phyloP scores from a whole-genome alignment of 2,113 vertebrate species.

The Ceyx cyanopectus region DNA sequence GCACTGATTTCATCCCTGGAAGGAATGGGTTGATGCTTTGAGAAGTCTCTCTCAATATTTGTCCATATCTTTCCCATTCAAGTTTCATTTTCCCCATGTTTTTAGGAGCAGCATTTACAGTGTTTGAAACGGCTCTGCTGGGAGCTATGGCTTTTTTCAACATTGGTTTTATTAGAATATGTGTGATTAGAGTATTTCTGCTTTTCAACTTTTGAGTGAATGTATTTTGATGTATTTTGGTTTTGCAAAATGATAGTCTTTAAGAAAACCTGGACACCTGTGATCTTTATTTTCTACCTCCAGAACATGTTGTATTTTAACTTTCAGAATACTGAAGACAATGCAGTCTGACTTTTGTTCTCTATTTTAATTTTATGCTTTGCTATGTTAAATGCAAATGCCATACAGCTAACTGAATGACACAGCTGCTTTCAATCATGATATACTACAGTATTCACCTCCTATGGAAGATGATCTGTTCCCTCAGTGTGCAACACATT shows the following conservation, averaged over 20 bases:
- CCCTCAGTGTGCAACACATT: neutral
- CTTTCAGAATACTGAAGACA: neutral
- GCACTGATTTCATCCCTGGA: neutral
- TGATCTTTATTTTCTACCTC: neutral
- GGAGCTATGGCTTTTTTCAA: neutral
- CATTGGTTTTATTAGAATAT: neutral
- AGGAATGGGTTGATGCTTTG: neutral
- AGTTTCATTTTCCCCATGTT: neutral
- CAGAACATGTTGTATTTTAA: neutral
- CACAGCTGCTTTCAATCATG: neutral
- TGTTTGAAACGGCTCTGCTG: neutral
- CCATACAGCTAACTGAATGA: neutral
- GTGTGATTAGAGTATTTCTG: neutral
- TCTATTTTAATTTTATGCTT: neutral
- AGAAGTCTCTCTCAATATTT: neutral
- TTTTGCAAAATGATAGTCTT: neutral
- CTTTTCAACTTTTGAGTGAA: neutral
- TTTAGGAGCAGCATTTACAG: neutral
- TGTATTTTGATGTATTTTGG: neutral
- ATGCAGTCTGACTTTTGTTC: neutral
- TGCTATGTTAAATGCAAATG: neutral
- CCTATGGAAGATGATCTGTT: neutral
- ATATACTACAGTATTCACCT: neutral
- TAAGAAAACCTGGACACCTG: neutral
- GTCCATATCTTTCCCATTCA: neutral